These are phyloP conservation scores for Podarcis lilfordi DNA, from an alignment of 2,797 vertebrate species.

Conservation along the genomic window DNA sequence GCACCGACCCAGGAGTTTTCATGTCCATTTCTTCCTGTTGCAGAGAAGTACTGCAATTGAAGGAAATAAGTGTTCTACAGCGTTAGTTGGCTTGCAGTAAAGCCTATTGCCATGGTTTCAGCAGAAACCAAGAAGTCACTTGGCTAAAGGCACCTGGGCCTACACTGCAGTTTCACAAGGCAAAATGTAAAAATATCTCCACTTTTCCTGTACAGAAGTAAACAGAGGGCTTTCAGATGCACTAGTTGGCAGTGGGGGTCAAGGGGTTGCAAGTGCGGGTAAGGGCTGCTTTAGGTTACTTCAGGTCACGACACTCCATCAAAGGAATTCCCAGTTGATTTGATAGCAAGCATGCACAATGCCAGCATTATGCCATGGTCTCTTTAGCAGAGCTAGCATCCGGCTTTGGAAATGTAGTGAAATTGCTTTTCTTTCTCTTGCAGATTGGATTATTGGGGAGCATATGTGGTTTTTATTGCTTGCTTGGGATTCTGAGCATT, in stretches of 20 bases:
- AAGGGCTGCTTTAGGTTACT: slow-evolving; percentile 74
- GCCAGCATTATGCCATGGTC: slow-evolving; percentile 68
- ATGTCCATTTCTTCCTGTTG: neutral
- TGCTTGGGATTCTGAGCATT: neutral
- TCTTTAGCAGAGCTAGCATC: slow-evolving; percentile 52
- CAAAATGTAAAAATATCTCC: slow-evolving; percentile 75
- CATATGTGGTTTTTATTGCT: neutral
- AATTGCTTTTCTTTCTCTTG: slow-evolving; percentile 43
- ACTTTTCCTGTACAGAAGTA: slow-evolving; percentile 56
- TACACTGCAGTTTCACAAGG: slow-evolving; percentile 60
- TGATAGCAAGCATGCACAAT: slow-evolving; percentile 67
- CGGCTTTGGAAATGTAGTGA: slow-evolving; percentile 52
- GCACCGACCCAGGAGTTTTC: neutral
- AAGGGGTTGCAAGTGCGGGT: slow-evolving; percentile 30
- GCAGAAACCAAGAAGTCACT: slow-evolving; percentile 65
- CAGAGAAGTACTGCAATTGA: neutral
- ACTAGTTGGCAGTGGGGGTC: neutral
- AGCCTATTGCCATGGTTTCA: slow-evolving; percentile 41
- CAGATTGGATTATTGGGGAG: neutral
- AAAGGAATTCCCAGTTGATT: slow-evolving; percentile 71
- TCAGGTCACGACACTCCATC: slow-evolving; percentile 75
- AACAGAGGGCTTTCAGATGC: slow-evolving; percentile 61
- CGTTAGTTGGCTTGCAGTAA: slow-evolving; percentile 62
- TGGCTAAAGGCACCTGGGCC: slow-evolving; percentile 56
- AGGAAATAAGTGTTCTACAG: slow-evolving; percentile 7